Evolutionary conservation across 2,113 vertebrate species (phyloP).

Genomic region (Mustelus asterias): DNA sequence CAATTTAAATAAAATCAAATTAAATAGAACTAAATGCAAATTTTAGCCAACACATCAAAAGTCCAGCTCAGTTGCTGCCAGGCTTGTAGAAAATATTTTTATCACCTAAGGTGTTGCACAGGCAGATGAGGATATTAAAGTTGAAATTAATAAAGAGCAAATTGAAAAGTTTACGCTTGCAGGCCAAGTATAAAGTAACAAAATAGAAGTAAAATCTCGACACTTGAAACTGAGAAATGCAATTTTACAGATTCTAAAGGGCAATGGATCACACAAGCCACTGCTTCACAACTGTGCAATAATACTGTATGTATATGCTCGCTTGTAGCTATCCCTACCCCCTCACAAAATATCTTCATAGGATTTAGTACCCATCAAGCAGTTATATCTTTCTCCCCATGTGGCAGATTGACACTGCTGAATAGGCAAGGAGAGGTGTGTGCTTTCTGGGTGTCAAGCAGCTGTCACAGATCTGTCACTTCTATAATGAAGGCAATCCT

Average conservation of each 20-base stretch:
- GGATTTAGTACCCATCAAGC: conserved; percentile 36
- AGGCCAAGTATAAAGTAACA: background rate
- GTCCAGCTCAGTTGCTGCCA: background rate
- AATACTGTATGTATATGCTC: conserved; percentile 18
- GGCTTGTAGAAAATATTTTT: background rate
- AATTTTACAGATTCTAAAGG: conserved; percentile 11
- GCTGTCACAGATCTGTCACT: conserved; percentile 66
- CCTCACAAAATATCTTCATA: conserved; percentile 33
- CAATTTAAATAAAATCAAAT: background rate
- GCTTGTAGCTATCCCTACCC: conserved; percentile 30
- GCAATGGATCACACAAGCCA: background rate
- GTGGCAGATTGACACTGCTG: conserved; percentile 50
- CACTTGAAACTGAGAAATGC: background rate
- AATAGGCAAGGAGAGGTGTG: conserved; percentile 58
- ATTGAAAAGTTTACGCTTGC: background rate
- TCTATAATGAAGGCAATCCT: conserved; percentile 56
- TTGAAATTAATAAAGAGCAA: background rate
- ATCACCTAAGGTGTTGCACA: background rate
- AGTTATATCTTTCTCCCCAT: conserved; percentile 38
- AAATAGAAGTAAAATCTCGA: background rate
- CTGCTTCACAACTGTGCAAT: background rate
- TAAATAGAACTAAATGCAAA: background rate
- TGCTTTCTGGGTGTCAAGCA: conserved; percentile 65
- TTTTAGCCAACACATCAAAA: background rate
- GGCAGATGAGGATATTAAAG: background rate